phyloP scores from a whole-genome alignment of 64 coral and sea anemone species.

The Actinia equina region DNA sequence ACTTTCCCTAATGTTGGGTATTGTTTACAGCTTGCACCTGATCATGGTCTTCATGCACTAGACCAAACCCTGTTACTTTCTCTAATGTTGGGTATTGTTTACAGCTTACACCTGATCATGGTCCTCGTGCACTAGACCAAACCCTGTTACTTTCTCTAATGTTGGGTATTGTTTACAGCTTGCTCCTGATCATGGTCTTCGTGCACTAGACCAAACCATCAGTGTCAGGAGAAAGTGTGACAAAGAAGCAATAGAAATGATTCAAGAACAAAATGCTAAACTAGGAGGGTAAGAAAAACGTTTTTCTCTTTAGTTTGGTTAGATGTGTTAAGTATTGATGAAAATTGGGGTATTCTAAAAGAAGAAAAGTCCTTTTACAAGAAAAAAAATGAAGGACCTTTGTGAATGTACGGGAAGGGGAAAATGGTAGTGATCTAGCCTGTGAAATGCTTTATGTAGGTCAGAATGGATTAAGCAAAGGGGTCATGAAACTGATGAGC shows the following conservation, averaged over 20 bases:
- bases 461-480: no score
- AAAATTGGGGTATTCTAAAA: no score
- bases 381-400: no score
- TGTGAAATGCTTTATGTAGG: no score
- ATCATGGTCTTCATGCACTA: conserved; percentile 46
- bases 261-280: conserved; percentile 60
- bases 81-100: background rate
- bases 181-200: conserved; percentile 77
- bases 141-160: background rate
- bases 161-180: conserved; percentile 29
- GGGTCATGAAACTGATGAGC: no score
- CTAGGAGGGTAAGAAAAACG: conserved; percentile 27
- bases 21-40: conserved; percentile 66
- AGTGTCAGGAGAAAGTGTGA: conserved; percentile 83
- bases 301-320: no score
- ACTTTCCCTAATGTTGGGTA: background rate
- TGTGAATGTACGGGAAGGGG: no score
- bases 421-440: no score
- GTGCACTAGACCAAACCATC: conserved; percentile 66
- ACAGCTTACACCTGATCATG: conserved; percentile 82
- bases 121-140: background rate
- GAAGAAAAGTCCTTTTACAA: no score
- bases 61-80: background rate
- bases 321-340: no score
- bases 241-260: conserved; percentile 64